phyloP scores from a whole-genome alignment of 1,140 invertebrate genomes.

The Megalonaias nervosa region DNA sequence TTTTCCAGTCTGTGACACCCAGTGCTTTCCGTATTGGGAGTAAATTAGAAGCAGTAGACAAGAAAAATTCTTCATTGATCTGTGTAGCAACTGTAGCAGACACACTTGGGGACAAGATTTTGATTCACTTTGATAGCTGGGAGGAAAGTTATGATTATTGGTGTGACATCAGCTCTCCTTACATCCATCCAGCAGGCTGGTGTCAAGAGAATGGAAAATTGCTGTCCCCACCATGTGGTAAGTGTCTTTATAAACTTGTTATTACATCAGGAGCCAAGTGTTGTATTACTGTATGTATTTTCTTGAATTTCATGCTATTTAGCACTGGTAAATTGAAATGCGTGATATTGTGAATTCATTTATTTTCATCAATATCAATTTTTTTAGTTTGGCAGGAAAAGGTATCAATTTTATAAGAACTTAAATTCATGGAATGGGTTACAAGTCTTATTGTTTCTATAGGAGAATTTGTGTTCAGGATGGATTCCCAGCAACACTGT shows the following conservation, averaged over 20 bases:
- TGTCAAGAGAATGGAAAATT: conserved; percentile 85
- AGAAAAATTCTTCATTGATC: conserved; percentile 86
- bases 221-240: conserved; percentile 88
- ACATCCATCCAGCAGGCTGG: conserved; percentile 95
- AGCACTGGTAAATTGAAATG: no score
- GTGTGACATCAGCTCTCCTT: conserved; percentile 83
- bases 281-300: no score
- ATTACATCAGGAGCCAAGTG: no score
- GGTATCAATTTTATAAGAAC: no score
- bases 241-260: conserved; percentile 11
- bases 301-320: no score
- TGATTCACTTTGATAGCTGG: conserved; percentile 72
- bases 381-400: no score
- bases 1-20: conserved; percentile 76
- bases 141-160: conserved; percentile 71
- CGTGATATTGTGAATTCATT: no score
- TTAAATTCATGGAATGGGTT: no score
- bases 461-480: no score
- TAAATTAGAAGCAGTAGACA: conserved; percentile 96
- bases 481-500: no score
- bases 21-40: conserved; percentile 88
- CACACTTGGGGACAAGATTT: conserved; percentile 65
- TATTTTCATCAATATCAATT: no score
- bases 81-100: conserved; percentile 70
- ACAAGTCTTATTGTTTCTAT: no score